Conservation (phyloP, 2,888 invertebrate genomes). For the Smittia sp. region DNA sequence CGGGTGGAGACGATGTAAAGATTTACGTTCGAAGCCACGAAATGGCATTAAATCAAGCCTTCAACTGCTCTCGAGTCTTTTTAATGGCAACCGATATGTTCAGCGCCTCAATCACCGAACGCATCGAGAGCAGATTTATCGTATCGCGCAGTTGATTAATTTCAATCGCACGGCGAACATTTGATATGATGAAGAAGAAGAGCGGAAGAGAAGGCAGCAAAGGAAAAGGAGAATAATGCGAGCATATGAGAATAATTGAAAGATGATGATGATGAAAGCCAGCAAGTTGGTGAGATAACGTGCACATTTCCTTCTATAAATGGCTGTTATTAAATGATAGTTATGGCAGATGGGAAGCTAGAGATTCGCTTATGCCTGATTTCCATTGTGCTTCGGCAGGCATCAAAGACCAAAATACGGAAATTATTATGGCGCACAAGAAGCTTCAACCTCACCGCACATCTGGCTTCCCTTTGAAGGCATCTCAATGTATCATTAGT, state of each 20-base stretch:
- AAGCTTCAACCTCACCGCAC: not conserved
- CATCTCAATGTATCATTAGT: slow-evolving; percentile 3
- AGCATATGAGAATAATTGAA: slow-evolving; percentile 21
- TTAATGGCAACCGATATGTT: slow-evolving; percentile 21
- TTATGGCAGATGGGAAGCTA: slow-evolving; percentile 14
- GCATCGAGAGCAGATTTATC: slow-evolving; percentile 14
- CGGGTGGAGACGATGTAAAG: not conserved
- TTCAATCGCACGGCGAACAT: slow-evolving; percentile 7
- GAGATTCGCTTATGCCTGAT: not conserved
- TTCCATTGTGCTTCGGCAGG: not conserved
- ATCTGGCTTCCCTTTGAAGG: not conserved
- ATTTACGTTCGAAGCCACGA: slow-evolving; percentile 14
- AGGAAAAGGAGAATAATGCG: not conserved
- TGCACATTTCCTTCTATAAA: slow-evolving; percentile 17
- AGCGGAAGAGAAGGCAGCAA: not conserved
- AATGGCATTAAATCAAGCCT: slow-evolving; percentile 27
- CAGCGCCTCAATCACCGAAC: slow-evolving; percentile 15
- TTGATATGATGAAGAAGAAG: slow-evolving; percentile 1
- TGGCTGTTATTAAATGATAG: slow-evolving; percentile 15
- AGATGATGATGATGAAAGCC: slow-evolving; percentile 32
- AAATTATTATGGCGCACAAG: slow-evolving; percentile 1
- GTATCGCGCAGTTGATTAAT: slow-evolving; percentile 20
- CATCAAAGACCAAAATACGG: not conserved
- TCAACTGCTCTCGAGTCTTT: slow-evolving; percentile 12
- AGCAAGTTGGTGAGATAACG: slow-evolving; percentile 12